Percentiles rank a stretch among this genome's conserved stretches.
These are phyloP conservation scores for Circaetus cinerascens DNA, from an alignment of 2,113 vertebrate genomes.

Conservation along the genomic window DNA sequence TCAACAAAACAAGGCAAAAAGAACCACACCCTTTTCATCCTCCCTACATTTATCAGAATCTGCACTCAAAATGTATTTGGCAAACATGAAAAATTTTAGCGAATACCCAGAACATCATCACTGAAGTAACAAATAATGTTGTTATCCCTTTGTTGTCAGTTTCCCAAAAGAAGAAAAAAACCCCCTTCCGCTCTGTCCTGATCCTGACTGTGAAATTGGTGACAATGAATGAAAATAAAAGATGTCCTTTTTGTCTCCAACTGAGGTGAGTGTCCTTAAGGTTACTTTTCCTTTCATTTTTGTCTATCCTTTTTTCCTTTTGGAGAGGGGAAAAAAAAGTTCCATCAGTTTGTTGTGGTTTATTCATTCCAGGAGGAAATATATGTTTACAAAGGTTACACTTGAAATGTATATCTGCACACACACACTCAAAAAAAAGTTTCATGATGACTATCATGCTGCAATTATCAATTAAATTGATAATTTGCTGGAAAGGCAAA, in stretches of 20 bases:
- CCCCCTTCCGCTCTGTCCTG: accelerated
- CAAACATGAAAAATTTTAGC: not conserved
- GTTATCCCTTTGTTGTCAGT: not conserved
- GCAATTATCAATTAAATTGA: not conserved
- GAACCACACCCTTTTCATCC: not conserved
- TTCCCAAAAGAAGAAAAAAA: not conserved
- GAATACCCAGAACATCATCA: not conserved
- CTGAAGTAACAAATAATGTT: not conserved
- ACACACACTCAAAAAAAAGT: not conserved
- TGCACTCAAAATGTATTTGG: not conserved
- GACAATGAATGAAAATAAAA: not conserved
- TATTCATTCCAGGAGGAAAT: not conserved
- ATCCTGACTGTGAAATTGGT: not conserved
- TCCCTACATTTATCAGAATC: not conserved
- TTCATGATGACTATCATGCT: not conserved
- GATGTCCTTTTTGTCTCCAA: not conserved
- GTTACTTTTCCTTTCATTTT: not conserved
- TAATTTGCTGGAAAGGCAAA: not conserved
- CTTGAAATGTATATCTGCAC: not conserved
- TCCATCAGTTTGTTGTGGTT: not conserved
- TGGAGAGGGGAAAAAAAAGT: accelerated
- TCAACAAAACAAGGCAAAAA: not conserved
- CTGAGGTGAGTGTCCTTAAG: not conserved
- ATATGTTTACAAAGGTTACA: not conserved
- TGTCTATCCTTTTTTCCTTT: not conserved